phyloP scores from a whole-genome alignment of 2,888 invertebrate species.

The Chorisops tibialis region DNA sequence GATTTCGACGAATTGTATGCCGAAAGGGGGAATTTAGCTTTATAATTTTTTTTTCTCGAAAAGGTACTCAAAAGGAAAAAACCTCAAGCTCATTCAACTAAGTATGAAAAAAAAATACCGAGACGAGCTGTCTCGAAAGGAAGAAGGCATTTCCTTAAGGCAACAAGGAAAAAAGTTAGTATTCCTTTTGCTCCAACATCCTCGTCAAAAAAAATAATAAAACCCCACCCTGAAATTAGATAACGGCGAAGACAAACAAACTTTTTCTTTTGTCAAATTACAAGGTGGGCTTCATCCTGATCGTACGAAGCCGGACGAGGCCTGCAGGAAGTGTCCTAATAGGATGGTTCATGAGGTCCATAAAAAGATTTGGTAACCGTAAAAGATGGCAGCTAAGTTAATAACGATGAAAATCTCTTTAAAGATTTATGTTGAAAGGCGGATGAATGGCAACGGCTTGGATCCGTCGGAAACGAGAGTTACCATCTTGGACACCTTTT shows the following conservation, averaged over 20 bases:
- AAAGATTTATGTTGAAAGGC: constrained; percentile 16
- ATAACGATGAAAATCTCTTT: constrained; percentile 29
- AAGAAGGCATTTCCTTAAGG: constrained; percentile 15
- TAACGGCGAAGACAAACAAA: constrained; percentile 30
- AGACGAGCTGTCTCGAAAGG: constrained; percentile 17
- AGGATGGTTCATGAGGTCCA: constrained; percentile 14
- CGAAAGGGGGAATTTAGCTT: no score
- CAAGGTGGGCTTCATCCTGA: background rate
- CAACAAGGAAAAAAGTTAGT: background rate
- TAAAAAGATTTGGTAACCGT: constrained; percentile 28
- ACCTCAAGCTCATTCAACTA: no score
- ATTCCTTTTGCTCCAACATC: background rate
- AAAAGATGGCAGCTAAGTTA: constrained; percentile 31
- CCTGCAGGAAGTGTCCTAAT: constrained; percentile 12
- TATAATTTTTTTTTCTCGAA: no score
- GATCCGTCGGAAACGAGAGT: background rate
- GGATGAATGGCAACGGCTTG: background rate
- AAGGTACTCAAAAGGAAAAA: no score
- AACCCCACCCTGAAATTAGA: constrained; percentile 26
- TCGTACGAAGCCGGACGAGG: background rate
- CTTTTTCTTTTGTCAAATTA: constrained; percentile 29
- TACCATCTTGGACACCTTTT: constrained; percentile 18
- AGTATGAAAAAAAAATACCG: background rate
- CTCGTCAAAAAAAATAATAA: constrained; percentile 8
- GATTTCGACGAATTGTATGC: no score